Conservation (phyloP, 2,113 vertebrate genomes). For the Syngnathus floridae region DNA sequence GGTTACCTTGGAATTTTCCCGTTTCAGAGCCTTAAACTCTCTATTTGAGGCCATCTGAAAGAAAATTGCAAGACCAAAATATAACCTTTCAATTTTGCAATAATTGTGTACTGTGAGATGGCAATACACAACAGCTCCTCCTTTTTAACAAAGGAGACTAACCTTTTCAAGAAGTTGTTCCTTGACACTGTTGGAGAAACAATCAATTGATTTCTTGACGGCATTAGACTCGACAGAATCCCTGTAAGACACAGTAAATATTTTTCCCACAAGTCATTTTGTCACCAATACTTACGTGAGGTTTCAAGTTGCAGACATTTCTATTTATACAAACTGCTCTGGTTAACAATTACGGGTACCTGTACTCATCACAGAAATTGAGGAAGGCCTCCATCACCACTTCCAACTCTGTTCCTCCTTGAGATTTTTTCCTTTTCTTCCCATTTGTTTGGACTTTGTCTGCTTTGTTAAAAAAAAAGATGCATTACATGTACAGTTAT, state of each 20-base stretch:
- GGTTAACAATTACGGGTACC: constrained; percentile 25
- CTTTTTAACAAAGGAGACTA: constrained; percentile 29
- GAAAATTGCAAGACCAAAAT: neutral
- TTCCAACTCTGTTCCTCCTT: constrained; percentile 23
- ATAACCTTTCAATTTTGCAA: neutral
- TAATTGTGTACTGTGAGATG: neutral
- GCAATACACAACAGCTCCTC: neutral
- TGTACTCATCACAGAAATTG: constrained; percentile 46
- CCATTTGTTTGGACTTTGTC: fast-evolving
- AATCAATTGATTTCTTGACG: constrained; percentile 63
- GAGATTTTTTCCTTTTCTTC: neutral
- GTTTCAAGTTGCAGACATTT: neutral
- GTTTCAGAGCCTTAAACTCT: constrained; percentile 68
- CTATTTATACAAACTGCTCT: neutral
- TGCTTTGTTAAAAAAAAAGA: neutral
- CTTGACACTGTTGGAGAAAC: constrained; percentile 70
- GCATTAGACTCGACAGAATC: constrained; percentile 62
- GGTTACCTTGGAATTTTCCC: constrained; percentile 80
- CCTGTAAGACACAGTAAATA: constrained; percentile 58
- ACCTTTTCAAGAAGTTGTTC: constrained; percentile 76
- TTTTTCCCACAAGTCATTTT: neutral
- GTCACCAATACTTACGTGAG: neutral
- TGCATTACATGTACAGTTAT: neutral
- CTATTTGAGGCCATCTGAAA: constrained; percentile 64
- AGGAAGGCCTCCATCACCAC: constrained; percentile 49